phyloP scores from a whole-genome alignment of 2,888 invertebrate species.

The Apoda limacodes region DNA sequence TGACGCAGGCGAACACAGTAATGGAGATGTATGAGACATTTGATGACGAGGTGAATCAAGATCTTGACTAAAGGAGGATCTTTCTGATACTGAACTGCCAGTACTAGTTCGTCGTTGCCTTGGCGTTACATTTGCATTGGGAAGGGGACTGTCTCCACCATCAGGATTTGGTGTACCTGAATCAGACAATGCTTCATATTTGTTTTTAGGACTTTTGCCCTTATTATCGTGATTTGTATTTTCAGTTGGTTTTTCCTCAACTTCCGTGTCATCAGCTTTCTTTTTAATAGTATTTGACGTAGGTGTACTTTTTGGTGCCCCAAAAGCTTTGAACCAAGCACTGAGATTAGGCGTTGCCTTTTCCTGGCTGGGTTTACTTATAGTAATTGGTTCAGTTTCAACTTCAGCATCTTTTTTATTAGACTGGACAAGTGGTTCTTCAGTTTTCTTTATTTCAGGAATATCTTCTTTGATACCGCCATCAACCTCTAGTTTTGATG shows the following conservation, averaged over 20 bases:
- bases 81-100: constrained; percentile 82
- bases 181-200: constrained; percentile 52
- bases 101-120: constrained; percentile 80
- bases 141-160: constrained; percentile 53
- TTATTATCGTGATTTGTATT: constrained; percentile 34
- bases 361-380: constrained; percentile 62
- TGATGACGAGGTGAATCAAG: constrained; percentile 81
- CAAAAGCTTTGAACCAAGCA: constrained; percentile 94
- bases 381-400: constrained; percentile 45
- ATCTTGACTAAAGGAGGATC: constrained; percentile 83
- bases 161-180: constrained; percentile 51
- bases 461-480: constrained; percentile 26
- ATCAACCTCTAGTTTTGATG: constrained; percentile 19
- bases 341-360: constrained; percentile 88
- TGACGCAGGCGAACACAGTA: constrained; percentile 81
- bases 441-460: constrained; percentile 26
- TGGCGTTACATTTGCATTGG: constrained; percentile 37
- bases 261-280: constrained; percentile 68
- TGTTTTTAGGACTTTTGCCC: constrained; percentile 41
- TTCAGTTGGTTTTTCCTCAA: constrained; percentile 50
- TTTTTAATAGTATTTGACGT: constrained; percentile 68
- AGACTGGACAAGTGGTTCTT: constrained; percentile 27
- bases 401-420: constrained; percentile 51
- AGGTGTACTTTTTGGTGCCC: constrained; percentile 79
- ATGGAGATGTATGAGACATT: constrained; percentile 79